Base-by-base conservation (phyloP, 1,140 invertebrate genomes). In the Drosophila chauvacae region DNA sequence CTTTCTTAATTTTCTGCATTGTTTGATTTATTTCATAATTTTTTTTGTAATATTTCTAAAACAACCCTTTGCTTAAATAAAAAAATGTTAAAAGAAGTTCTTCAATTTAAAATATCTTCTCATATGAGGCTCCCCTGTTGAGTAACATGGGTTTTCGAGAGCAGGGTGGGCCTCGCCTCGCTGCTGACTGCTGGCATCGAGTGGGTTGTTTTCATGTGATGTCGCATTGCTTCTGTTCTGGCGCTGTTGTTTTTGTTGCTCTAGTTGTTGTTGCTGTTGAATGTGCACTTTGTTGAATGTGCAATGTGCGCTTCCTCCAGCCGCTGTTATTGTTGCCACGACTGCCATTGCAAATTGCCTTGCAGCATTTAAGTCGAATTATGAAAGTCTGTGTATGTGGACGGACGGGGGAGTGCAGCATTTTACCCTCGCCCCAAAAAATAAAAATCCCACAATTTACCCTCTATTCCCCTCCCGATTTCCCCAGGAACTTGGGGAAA, bases 311-410 rank as follows among this genome's bases (percentile, higher is more conserved):
- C 73, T 79, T 77, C 69, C 65, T 68, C 72, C 47, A 70, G 70
- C 65, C 47, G 44, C 48, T 73, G 57, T 73, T 75, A 47, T 75
- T 75, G 69, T 75, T 77, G 79, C 84, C 66, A 70, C 83, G 81
- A 87, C 81, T 87, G 68, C 83, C 77, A 80, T 84, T 88, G 83
- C 60, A 87, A 87, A 87, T 87, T 87, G 83, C 83, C 83, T 80
- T 68, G 83, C 81, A 87, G 83, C 83, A 83, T 87, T 87, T 87
- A 87, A 88, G 84, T 82, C 83, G 84, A 88, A 90, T 88, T 88
- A 88, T 88, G 85, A 88, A 90, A 78, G 69, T 69, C 53, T 62
- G 68, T 41, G 73, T 48, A 41, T 63, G 59, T 35, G 48, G 59
- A 53, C 28, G 16, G 28, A 7, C 30, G 35, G 14, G 14, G 53